Base-by-base conservation (phyloP, 2,797 vertebrate species). In the Telmatherina bonti region DNA sequence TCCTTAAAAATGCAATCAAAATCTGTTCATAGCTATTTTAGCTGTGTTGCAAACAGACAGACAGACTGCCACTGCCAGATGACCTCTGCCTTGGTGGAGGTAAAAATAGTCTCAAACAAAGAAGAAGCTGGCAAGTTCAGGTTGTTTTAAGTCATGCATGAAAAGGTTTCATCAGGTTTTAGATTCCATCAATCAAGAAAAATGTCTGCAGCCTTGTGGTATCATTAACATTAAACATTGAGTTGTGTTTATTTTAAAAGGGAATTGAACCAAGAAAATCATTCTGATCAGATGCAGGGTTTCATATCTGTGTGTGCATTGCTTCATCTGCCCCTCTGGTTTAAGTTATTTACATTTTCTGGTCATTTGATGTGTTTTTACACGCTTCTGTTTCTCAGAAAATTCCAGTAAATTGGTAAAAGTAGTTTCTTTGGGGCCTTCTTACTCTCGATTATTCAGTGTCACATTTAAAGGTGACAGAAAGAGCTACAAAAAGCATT, bases 221-320 rank as follows among this genome's bases (percentile, higher is more conserved):
- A 70, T 62, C 72, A 66, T 74, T 54, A 67, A 31, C 58, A 18
- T 66, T 24, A 74, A 22, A 61, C 36, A 67, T 76, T 62, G 77
- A 78, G 60, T 56, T 49, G 29, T 82, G 79, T 89, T 90, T 90
- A 85, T 90, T 87, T 82, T 63, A 38, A 56, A 61, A n/a, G 60
- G 12, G 24, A 67, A n/a, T 1, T 47, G 58, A 62, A 58, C n/a
- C 8, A 18, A 29, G 36, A 47, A 3, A n/a, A 47, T 11, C 53
- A 35, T 29, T 72, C 47, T 24, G 13, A 53, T 13, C 64, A 0
- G 60, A 24, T 24, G 38, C 54, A 62, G 35, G 4, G 35, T 6
- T 33, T 45, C 20, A 20, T 18, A 26, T 62, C 1, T 64, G 51
- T 51, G 30, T 31, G 10, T 38, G 10, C 36, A 54, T 38, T 49